Conservation (phyloP, 2,797 vertebrate species). For the Sphenopsis melanotis region DNA sequence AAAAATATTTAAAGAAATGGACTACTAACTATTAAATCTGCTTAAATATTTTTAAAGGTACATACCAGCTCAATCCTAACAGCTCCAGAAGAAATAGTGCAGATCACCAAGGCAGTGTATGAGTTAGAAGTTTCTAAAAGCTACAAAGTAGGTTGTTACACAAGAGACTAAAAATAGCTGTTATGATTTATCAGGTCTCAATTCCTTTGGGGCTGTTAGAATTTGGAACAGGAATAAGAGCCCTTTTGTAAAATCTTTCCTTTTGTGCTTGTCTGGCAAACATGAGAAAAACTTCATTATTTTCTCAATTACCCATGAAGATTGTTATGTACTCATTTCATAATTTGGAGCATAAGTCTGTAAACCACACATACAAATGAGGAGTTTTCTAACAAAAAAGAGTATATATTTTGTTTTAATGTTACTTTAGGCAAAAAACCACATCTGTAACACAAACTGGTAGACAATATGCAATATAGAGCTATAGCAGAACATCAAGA, state of each 20-base stretch:
- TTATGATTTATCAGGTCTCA: conserved; percentile 30
- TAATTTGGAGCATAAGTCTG: not conserved
- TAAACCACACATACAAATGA: not conserved
- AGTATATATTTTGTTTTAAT: conserved; percentile 37
- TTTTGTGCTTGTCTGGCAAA: not conserved
- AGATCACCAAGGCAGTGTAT: not conserved
- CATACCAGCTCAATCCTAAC: not conserved
- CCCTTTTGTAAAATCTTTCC: not conserved
- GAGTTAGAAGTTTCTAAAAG: conserved; percentile 34
- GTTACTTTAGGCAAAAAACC: conserved; percentile 42
- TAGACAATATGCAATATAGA: conserved; percentile 47
- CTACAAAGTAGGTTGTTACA: conserved; percentile 9
- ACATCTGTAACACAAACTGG: conserved; percentile 45
- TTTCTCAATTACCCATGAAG: not conserved
- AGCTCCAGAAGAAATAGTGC: not conserved
- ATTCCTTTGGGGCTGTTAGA: conserved; percentile 28
- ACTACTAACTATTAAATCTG: not conserved
- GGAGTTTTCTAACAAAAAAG: conserved; percentile 21
- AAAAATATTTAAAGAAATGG: not conserved
- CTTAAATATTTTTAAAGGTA: not conserved
- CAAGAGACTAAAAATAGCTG: conserved; percentile 38
- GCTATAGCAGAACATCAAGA: conserved; percentile 41
- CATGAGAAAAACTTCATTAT: not conserved
- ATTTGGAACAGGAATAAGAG: not conserved
- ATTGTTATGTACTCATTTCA: not conserved